Conservation (phyloP, 2,888 invertebrate species). For the Lamellibrachia satsuma region DNA sequence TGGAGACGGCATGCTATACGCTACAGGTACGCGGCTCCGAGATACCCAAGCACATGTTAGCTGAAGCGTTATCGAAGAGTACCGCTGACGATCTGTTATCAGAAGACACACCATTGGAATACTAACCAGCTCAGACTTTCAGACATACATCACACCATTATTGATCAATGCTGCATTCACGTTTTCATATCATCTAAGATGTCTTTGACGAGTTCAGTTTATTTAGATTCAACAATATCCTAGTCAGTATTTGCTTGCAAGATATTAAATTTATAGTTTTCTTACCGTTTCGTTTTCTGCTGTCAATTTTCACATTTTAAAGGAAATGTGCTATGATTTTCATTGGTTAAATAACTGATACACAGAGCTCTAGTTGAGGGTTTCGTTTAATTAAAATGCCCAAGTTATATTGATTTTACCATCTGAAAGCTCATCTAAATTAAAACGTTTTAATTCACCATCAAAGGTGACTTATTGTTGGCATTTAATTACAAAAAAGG, state of each 20-base stretch:
- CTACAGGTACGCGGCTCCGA: conserved; percentile 83
- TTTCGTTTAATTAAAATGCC: no score
- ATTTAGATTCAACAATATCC: neutral
- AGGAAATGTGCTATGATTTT: neutral
- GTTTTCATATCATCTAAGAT: neutral
- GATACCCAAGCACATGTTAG: conserved; percentile 77
- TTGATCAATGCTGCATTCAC: neutral
- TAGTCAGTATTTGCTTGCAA: neutral
- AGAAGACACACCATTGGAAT: neutral
- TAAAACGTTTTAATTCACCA: no score
- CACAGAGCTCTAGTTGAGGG: no score
- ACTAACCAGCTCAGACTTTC: neutral
- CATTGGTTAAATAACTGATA: no score
- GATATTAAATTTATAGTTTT: neutral
- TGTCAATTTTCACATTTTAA: neutral
- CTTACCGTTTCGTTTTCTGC: neutral
- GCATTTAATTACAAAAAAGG: no score
- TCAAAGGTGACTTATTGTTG: no score
- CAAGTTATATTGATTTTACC: no score
- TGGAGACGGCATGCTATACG: conserved; percentile 85
- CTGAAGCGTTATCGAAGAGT: conserved; percentile 63
- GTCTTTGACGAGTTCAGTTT: neutral
- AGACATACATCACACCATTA: neutral
- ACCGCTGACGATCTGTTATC: neutral
- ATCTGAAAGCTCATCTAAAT: no score